Percentiles rank a stretch among this genome's conserved stretches.
Evolutionary conservation across 2,888 invertebrate species (phyloP).

Genomic region (Ochlodes sylvanus): DNA sequence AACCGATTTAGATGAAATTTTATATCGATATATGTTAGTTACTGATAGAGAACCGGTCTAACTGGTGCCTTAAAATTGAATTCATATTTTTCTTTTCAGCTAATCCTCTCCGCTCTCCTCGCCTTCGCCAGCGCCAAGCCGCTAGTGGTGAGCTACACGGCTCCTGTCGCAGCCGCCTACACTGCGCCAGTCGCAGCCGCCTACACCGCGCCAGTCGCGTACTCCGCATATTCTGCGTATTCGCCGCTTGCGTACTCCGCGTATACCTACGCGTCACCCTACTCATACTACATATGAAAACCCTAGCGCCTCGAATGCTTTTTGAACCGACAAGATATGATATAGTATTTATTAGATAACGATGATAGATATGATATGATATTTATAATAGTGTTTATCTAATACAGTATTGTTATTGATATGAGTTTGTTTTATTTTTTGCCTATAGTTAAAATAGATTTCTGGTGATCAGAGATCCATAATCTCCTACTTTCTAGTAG

Average conservation of each 20-base stretch:
- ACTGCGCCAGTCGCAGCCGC: conserved; percentile 55
- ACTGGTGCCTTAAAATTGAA: too few species aligned
- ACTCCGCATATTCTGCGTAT: conserved; percentile 63
- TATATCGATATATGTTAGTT: too few species aligned
- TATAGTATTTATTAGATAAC: conserved; percentile 2
- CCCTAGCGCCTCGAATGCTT: conserved; percentile 5
- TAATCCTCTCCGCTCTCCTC: conserved; percentile 83
- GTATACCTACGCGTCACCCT: conserved; percentile 56
- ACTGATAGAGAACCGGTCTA: too few species aligned
- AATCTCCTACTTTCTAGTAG: too few species aligned
- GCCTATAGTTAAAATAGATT: not conserved
- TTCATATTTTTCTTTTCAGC: conserved; percentile 60
- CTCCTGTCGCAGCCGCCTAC: conserved; percentile 57
- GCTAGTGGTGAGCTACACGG: conserved; percentile 52
- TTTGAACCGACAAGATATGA: conserved; percentile 22
- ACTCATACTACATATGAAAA: conserved; percentile 53
- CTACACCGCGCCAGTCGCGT: conserved; percentile 58
- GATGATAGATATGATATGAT: conserved; percentile 11
- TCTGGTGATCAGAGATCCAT: too few species aligned
- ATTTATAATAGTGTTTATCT: conserved; percentile 19
- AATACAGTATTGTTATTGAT: conserved; percentile 25
- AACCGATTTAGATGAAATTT: too few species aligned
- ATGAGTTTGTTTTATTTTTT: conserved; percentile 6
- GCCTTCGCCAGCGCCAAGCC: conserved; percentile 68
- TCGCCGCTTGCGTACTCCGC: conserved; percentile 58